A percentile compares a stretch with the other conserved stretches of the same genome.
Evolutionary conservation across 2,888 invertebrate genomes (phyloP).

Genomic region (Matsumyia berberina): DNA sequence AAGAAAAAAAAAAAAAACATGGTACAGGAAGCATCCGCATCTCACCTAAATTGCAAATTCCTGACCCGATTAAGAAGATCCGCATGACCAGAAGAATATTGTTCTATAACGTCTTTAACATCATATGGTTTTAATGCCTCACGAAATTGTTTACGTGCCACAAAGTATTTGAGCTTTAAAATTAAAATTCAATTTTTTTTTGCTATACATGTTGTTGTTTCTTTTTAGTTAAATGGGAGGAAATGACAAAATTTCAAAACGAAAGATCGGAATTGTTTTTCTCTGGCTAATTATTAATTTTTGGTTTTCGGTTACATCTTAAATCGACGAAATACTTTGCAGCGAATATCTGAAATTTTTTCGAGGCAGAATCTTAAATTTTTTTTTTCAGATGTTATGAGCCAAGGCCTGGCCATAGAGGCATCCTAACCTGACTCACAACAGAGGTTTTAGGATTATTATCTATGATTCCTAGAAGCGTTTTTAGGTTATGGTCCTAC

Average conservation of each 20-base stretch:
- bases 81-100: constrained; percentile 94
- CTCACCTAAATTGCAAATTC: constrained; percentile 93
- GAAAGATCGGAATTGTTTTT: constrained; percentile 5
- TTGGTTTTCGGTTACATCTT: constrained; percentile 33
- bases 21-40: constrained; percentile 71
- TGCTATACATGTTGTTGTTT: constrained; percentile 36
- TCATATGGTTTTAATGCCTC: constrained; percentile 96
- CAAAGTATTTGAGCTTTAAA: constrained; percentile 93
- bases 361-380: constrained; percentile 31
- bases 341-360: constrained; percentile 73
- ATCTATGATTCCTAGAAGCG: constrained; percentile 12
- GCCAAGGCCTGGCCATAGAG: too few species aligned
- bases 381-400: background rate
- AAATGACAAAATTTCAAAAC: constrained; percentile 31
- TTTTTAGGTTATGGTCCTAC: constrained; percentile 15
- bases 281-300: background rate
- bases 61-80: constrained; percentile 95
- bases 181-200: constrained; percentile 68
- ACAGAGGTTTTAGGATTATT: background rate
- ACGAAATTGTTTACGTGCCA: constrained; percentile 95
- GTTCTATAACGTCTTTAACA: constrained; percentile 97
- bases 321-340: constrained; percentile 77
- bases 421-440: too few species aligned
- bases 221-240: constrained; percentile 13
- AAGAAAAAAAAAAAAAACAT: constrained; percentile 38